Evolutionary conservation across 2,888 invertebrate genomes (phyloP).

Genomic region (Sphinx pinastri): DNA sequence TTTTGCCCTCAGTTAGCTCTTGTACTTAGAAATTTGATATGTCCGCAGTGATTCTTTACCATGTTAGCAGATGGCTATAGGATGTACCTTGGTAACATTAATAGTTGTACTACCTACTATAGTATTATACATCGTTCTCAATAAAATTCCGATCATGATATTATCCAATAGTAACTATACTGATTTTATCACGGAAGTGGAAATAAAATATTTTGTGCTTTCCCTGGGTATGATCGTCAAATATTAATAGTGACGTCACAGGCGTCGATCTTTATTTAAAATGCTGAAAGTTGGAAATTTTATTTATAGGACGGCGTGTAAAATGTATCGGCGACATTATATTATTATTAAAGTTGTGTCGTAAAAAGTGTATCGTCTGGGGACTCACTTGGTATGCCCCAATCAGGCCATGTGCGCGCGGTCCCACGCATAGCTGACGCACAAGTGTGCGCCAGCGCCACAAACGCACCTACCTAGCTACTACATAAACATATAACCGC

Average conservation of each 20-base stretch:
- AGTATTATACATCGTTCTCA: too few relatives aligned
- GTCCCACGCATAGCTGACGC: conserved; percentile 80
- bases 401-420: conserved; percentile 82
- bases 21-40: background rate
- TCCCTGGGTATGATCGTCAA: too few relatives aligned
- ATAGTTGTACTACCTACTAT: too few relatives aligned
- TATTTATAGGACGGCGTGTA: conserved; percentile 13
- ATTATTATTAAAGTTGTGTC: conserved; percentile 61
- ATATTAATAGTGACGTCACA: background rate
- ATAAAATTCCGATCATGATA: too few relatives aligned
- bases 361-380: conserved; percentile 80
- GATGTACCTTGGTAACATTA: too few relatives aligned
- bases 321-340: conserved; percentile 46
- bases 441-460: conserved; percentile 81
- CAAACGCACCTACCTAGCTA: conserved; percentile 61
- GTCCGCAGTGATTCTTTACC: background rate
- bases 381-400: conserved; percentile 80
- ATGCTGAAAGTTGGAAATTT: background rate
- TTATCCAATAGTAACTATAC: too few relatives aligned
- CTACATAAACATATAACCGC: conserved; percentile 52
- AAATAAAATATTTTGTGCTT: too few relatives aligned
- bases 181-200: too few relatives aligned
- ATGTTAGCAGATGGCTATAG: too few relatives aligned
- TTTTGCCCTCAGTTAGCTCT: background rate
- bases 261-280: background rate